Evolutionary conservation across 2,888 invertebrate species (phyloP), one percentile per base, ranked within the genome.

Genomic region (Clusia tigrina): DNA sequence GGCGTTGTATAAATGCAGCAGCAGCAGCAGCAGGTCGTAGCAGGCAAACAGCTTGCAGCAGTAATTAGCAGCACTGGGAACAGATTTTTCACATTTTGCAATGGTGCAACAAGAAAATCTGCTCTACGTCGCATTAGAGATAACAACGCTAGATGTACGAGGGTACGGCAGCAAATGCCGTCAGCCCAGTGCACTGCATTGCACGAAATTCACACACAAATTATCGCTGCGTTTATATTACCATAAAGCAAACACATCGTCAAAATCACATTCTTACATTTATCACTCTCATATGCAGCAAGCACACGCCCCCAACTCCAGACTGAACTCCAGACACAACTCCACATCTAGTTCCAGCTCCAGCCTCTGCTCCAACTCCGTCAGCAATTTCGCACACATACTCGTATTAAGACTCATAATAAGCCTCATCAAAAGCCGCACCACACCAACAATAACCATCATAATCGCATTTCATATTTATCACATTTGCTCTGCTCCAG

Each of bases 391-490:
- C 25, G 54, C 18, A 5, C 52, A 24, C 54, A 54, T n/a, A 15
- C 25, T 54, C n/a, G n/a, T n/a, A n/a, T n/a, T 25, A 42, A 42
- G 75, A 69, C 70, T 67, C 75, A 69, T 76, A 75, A 75, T 75
- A 78, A 76, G 74, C 74, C 74, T 71, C 78, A 78, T 75, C 73
- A 62, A 54, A 18, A 12, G n/a, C 24, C 37, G 23, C 22, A n/a
- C 26, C n/a, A 22, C 57, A 25, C 12, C 56, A 64, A 77, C 76
- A 77, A 76, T 72, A 78, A 71, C 71, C 64, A 69, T 69, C 75
- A 79, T 78, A 78, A 78, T 79, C 79, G 71, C 78, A 78, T 78
- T 78, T 78, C 75, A 78, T 77, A 73, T 78, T 78, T 79, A 79
- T 77, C 78, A 77, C 76, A 75, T 74, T 73, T 73, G 51, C 51